Conservation (phyloP, 2,888 invertebrate genomes). For the Caenorhabditis sinica region DNA sequence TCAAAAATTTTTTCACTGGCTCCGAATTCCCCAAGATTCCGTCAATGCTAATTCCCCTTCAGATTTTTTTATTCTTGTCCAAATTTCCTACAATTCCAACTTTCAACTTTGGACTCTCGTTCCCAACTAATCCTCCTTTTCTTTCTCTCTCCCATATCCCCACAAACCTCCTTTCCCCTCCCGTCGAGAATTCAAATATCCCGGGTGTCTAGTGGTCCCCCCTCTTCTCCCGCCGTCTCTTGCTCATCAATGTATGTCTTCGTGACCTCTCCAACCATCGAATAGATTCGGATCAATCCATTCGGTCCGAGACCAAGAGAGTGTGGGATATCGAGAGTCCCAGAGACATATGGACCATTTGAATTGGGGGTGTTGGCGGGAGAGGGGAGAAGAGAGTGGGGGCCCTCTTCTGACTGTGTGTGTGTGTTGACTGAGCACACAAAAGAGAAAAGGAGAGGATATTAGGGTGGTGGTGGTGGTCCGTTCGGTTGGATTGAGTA, state of each 20-base stretch:
- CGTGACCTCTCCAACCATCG: constrained; percentile 28
- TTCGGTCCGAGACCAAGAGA: constrained; percentile 22
- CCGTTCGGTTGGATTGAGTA: background rate
- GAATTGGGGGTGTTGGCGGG: constrained; percentile 34
- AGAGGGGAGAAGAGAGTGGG: constrained; percentile 7
- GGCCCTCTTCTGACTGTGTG: background rate
- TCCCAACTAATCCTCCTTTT: background rate
- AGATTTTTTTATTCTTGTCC: no score
- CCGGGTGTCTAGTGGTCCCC: constrained; percentile 4
- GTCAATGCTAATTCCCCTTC: no score
- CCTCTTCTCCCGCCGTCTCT: background rate
- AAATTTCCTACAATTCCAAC: background rate
- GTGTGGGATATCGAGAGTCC: constrained; percentile 14
- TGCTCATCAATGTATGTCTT: constrained; percentile 19
- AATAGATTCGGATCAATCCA: constrained; percentile 21
- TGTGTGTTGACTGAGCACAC: constrained; percentile 61
- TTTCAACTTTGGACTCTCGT: background rate
- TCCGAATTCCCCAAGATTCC: no score
- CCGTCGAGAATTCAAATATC: constrained; percentile 63
- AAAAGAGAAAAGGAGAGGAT: constrained; percentile 18
- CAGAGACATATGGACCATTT: constrained; percentile 39
- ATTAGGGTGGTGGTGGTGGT: constrained; percentile 16
- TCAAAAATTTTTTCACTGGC: no score
- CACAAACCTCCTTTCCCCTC: constrained; percentile 1
- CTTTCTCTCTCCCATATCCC: background rate